Evolutionary conservation across 1,140 invertebrate genomes (phyloP).

Genomic region (Habropoda laboriosa): DNA sequence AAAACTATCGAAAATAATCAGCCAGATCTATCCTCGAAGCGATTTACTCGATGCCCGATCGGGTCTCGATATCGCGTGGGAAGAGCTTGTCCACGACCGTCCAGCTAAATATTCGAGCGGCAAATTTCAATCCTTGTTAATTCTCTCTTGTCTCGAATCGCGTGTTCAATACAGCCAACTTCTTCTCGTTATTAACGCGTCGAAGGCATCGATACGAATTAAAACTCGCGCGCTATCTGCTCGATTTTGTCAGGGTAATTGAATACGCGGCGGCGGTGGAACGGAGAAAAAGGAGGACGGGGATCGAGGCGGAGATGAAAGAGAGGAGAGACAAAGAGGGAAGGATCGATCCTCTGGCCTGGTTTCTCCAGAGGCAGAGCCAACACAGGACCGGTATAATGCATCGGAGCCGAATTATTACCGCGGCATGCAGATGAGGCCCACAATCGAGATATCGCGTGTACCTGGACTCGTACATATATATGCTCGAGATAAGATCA

Average conservation of each 20-base stretch:
- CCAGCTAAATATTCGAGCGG: too few relatives aligned
- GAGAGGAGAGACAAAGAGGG: conserved; percentile 37
- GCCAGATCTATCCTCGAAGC: too few relatives aligned
- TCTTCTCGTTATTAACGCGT: conserved; percentile 49
- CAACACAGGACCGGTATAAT: conserved; percentile 59
- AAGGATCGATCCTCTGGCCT: conserved; percentile 63
- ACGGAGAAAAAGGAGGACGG: conserved; percentile 27
- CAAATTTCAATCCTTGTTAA: too few relatives aligned
- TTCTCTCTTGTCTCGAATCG: too few relatives aligned
- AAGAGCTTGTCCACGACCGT: too few relatives aligned
- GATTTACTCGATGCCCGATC: too few relatives aligned
- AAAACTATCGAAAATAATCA: too few relatives aligned
- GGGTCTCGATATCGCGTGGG: too few relatives aligned
- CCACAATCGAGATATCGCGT: conserved; percentile 70
- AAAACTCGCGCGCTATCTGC: conserved; percentile 32
- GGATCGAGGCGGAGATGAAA: background rate
- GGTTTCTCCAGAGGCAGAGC: conserved; percentile 53
- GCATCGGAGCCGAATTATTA: conserved; percentile 67
- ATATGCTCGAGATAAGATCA: conserved; percentile 60
- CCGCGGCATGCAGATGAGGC: conserved; percentile 68
- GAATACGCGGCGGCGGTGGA: conserved; percentile 47
- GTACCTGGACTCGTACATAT: conserved; percentile 54
- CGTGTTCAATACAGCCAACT: too few relatives aligned
- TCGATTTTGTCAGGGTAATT: conserved; percentile 59
- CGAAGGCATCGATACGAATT: conserved; percentile 51